Conservation (phyloP, 2,888 invertebrate genomes). For the Caenorhabditis wallacei region DNA sequence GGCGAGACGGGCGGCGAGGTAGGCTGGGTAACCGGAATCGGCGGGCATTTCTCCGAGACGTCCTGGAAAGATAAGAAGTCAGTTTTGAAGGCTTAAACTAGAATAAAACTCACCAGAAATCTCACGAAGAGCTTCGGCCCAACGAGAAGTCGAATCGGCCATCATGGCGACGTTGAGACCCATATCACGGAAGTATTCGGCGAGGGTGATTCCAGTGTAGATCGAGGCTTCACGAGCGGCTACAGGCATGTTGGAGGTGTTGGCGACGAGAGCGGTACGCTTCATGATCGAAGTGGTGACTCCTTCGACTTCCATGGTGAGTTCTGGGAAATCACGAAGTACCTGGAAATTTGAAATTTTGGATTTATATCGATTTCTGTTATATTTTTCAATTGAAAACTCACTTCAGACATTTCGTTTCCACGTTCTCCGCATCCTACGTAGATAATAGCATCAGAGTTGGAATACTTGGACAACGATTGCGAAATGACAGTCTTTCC, state of each 20-base stretch:
- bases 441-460: conserved; percentile 99
- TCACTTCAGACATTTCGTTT: conserved; percentile 98
- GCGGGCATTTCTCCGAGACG: conserved; percentile 99
- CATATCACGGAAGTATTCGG: conserved; percentile 93
- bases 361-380: background rate
- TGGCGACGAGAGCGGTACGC: conserved; percentile 98
- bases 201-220: conserved; percentile 98
- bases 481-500: conserved; percentile 99
- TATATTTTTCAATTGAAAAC: background rate
- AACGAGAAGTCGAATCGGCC: conserved; percentile 99
- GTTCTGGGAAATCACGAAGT: conserved; percentile 98
- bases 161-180: conserved; percentile 99
- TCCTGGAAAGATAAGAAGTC: conserved; percentile 80
- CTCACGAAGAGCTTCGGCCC: conserved; percentile 99
- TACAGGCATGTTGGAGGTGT: conserved; percentile 99
- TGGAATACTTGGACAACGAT: conserved; percentile 98
- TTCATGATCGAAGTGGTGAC: conserved; percentile 98
- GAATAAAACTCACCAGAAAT: conserved; percentile 88
- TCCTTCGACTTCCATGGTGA: conserved; percentile 97
- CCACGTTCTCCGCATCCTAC: conserved; percentile 99
- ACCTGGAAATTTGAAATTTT: conserved; percentile 81
- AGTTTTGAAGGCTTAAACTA: background rate
- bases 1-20: conserved; percentile 97
- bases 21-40: conserved; percentile 97
- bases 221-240: conserved; percentile 99